Base-by-base conservation (phyloP, 2,113 vertebrate species). In the Cyrtonyx montezumae region DNA sequence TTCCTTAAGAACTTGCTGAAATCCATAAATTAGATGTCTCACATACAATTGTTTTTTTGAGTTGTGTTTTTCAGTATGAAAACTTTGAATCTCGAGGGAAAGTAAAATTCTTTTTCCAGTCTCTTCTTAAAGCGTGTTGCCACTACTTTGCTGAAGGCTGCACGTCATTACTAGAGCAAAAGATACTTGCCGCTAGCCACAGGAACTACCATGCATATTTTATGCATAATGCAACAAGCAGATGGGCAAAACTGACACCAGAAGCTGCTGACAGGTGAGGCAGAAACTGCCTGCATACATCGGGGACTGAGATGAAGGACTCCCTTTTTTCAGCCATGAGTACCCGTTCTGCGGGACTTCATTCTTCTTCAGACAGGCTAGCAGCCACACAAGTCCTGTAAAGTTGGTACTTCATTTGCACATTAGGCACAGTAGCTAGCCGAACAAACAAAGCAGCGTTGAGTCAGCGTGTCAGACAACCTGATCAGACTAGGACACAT, bases 301-400 rank as follows among this genome's bases (percentile, higher is more conserved):
- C 7, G 48, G 42, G 7, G 40, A 53, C 9, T 11, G 65, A 53
- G 89, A 90, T 0, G 4, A 79, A 70, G 21, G 66, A 25, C 55
- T 70, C 19, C 23, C 37, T 2, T 2, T 76, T 89, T 26, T 43
- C 11, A 59, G 53, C 13, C 16, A 23, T 5, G 21, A 0, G 0
- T 32, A 69, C 8, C 40, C 7, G 69, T 71, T 34, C 13, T 0
- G 0, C 9, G 23, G 34, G n/a, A 62, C 23, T 40, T 70, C 32
- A 8, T 22, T 19, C 37, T 76, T 26, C 51, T 18, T 2, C 2
- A 82, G 46, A 28, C 43, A 37, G 19, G 25, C 45, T 11, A 49
- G 55, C 67, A 92, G 45, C 11, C 49, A 21, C 37, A 49, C 42
- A 5, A 0, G 0, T 19, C 66, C 36, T 25, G 32, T 23, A 11